Evolutionary conservation across 2,888 invertebrate species (phyloP).

Genomic region (Euclidia mi): DNA sequence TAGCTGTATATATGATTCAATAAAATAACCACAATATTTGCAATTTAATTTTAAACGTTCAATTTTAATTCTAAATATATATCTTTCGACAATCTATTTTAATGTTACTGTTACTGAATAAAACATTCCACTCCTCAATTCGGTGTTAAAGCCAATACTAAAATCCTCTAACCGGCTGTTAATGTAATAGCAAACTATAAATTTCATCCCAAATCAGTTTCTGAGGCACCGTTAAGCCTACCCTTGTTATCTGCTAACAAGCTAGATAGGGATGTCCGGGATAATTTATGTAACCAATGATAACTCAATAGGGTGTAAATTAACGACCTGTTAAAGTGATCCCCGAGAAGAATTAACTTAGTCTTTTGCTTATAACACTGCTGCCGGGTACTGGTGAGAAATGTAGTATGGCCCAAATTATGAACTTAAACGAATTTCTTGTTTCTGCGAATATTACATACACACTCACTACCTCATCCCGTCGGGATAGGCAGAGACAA

Average conservation of each 20-base stretch:
- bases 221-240: slow-evolving; percentile 10
- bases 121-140: too few relatives aligned
- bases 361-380: too few relatives aligned
- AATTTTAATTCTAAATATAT: not conserved
- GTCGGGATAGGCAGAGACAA: too few relatives aligned
- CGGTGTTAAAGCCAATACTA: too few relatives aligned
- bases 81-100: slow-evolving; percentile 1
- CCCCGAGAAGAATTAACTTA: slow-evolving; percentile 13
- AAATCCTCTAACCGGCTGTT: not conserved
- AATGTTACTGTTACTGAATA: too few relatives aligned
- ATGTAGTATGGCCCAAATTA: too few relatives aligned
- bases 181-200: slow-evolving; percentile 1
- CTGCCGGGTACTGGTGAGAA: not conserved
- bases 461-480: too few relatives aligned
- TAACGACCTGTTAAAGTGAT: slow-evolving; percentile 15
- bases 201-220: slow-evolving; percentile 8
- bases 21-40: too few relatives aligned
- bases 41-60: too few relatives aligned
- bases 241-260: slow-evolving; percentile 29
- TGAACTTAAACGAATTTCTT: too few relatives aligned
- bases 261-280: slow-evolving; percentile 21
- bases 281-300: slow-evolving; percentile 13
- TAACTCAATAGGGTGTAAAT: slow-evolving; percentile 18
- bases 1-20: not conserved
- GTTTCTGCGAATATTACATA: too few relatives aligned